Percentiles rank a stretch among this genome's conserved stretches.
Conservation (phyloP, 2,888 invertebrate genomes). For the Drosophila formosana region DNA sequence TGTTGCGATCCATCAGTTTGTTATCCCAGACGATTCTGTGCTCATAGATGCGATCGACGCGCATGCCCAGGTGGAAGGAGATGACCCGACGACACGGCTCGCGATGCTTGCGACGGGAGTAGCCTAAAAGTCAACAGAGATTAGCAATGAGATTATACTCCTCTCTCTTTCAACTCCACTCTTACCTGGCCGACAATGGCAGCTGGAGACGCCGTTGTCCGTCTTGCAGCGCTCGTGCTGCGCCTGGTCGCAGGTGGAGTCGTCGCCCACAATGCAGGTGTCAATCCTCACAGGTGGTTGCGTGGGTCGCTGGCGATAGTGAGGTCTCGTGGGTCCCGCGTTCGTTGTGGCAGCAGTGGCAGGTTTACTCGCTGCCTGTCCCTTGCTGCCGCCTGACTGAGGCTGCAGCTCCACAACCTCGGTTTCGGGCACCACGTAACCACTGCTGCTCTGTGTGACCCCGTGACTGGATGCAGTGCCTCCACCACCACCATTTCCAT, state of each 20-base stretch:
- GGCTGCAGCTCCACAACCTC: conserved; percentile 85
- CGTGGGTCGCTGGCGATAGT: conserved; percentile 85
- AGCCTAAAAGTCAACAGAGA: conserved; percentile 83
- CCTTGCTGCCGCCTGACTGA: conserved; percentile 85
- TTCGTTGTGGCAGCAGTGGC: conserved; percentile 71
- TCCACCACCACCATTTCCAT: conserved; percentile 38
- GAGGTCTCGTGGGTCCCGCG: conserved; percentile 88
- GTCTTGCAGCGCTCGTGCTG: conserved; percentile 95
- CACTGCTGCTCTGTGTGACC: conserved; percentile 86
- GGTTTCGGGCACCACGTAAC: conserved; percentile 87
- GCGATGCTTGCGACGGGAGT: conserved; percentile 89
- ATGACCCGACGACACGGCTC: conserved; percentile 92
- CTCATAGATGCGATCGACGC: conserved; percentile 94
- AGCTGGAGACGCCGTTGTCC: conserved; percentile 94
- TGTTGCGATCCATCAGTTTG: conserved; percentile 90
- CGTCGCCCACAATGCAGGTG: conserved; percentile 97
- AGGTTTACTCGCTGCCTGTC: conserved; percentile 38
- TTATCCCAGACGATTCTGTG: conserved; percentile 91
- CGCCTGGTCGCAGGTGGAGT: conserved; percentile 94
- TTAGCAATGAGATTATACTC: neutral
- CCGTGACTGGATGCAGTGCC: conserved; percentile 42
- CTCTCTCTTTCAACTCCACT: conserved; percentile 22
- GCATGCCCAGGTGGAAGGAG: conserved; percentile 91
- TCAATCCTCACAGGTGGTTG: conserved; percentile 89
- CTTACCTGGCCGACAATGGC: conserved; percentile 92